Evolutionary conservation across 2,797 vertebrate genomes (phyloP), one percentile per base, ranked within the genome.

Genomic region (Liasis olivaceus): DNA sequence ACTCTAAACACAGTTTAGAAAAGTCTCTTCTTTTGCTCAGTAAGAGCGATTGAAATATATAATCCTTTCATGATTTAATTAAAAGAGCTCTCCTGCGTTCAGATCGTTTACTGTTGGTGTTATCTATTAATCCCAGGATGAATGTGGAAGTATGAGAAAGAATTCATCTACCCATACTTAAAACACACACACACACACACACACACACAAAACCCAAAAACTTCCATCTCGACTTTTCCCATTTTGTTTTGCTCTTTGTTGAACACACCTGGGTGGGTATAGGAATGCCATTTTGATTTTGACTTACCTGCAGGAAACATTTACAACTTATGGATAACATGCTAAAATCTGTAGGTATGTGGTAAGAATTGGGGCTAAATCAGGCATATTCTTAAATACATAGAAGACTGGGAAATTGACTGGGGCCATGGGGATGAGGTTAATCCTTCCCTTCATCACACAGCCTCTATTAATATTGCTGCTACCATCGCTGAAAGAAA

Each of bases 31-130:
- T 77, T 92, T 91, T 93, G 93, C 60, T 92, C 47, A 51, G 36
- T 54, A 92, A 69, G 42, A 93, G 58, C 95, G n/a, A 69, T 0
- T 93, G 90, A 92, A 93, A 89, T 87, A 89, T 28, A 91, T 92
- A 96, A 95, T 90, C 81, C 31, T 92, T 95, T 95, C 90, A 93
- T 7, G 77, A 91, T 94, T 56, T 94, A 92, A 94, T 94, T 93
- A 92, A 28, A 89, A n/a, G 62, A 94, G 94, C 28, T 92, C 47
- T 89, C n/a, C 20, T 93, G 90, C 0, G 0, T 93, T 95, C 60
- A 94, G 93, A 88, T 90, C 1, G 86, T 89, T 94, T 94, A 81
- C 28, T 0, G 58, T 14, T 60, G 58, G 92, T 93, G 81, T 0
- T 95, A 69, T 66, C 42, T 91, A 91, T 95, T 94, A 95, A 93